Evolutionary conservation across 2,888 invertebrate genomes (phyloP).

Genomic region (Melipona bicolor): DNA sequence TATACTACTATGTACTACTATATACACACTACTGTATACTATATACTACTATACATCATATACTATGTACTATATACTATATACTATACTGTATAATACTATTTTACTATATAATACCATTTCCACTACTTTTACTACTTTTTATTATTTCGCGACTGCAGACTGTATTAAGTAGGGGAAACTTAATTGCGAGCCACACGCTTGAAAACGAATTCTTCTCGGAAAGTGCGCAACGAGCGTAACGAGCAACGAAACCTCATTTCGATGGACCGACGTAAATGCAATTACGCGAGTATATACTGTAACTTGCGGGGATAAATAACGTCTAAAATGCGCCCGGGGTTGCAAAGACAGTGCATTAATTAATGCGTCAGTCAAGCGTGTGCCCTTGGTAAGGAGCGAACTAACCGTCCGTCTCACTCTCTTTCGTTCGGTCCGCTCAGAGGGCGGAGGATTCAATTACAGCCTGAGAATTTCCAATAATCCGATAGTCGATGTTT

Average conservation of each 20-base stretch:
- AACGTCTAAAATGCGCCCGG: background rate
- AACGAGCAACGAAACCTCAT: background rate
- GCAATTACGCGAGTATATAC: background rate
- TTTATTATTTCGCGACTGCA: too few species aligned
- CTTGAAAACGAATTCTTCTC: background rate
- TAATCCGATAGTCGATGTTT: slow-evolving; percentile 44
- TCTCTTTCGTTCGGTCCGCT: background rate
- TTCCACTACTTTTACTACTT: too few species aligned
- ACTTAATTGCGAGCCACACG: too few species aligned
- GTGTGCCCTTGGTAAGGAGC: slow-evolving; percentile 3
- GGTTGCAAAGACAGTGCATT: slow-evolving; percentile 5
- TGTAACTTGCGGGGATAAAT: background rate
- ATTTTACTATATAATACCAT: background rate
- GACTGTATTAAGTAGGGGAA: too few species aligned
- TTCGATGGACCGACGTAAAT: background rate
- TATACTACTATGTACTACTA: too few species aligned
- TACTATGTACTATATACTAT: too few species aligned
- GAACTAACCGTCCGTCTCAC: background rate
- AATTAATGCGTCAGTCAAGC: slow-evolving; percentile 7
- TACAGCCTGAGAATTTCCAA: slow-evolving; percentile 43
- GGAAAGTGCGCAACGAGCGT: background rate
- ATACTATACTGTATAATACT: background rate
- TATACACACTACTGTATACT: too few species aligned
- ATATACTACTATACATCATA: too few species aligned
- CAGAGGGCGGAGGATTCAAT: slow-evolving; percentile 33